Evolutionary conservation across 2,113 vertebrate species (phyloP).

Genomic region (Cryptotis parvus): DNA sequence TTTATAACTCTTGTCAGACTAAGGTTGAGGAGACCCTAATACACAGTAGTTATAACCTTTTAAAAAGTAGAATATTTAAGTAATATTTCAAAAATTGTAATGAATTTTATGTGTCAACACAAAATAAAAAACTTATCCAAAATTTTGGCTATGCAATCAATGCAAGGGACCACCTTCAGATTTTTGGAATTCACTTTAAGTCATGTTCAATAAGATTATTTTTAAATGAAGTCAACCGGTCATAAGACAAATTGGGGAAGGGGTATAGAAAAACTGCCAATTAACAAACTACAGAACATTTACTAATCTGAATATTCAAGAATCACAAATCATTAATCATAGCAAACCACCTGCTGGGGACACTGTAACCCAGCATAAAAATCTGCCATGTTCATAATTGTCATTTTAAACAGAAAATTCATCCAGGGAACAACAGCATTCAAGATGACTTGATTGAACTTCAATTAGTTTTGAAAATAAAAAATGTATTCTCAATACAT

Average conservation of each 20-base stretch:
- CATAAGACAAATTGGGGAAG: constrained; percentile 31
- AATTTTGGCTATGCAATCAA: constrained; percentile 53
- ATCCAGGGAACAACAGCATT: neutral
- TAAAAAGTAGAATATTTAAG: neutral
- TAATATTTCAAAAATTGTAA: constrained; percentile 38
- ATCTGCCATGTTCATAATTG: constrained; percentile 17
- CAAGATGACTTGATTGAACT: neutral
- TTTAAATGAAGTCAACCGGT: constrained; percentile 70
- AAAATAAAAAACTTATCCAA: constrained; percentile 11
- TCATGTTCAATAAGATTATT: constrained; percentile 39
- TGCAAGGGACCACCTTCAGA: constrained; percentile 14
- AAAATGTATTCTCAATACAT: neutral
- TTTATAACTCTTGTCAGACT: neutral
- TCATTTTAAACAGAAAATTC: constrained; percentile 32
- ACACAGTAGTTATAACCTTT: neutral
- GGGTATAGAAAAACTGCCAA: constrained; percentile 38
- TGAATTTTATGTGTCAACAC: constrained; percentile 57
- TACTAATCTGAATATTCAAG: constrained; percentile 64
- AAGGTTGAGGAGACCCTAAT: neutral
- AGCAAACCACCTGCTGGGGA: constrained; percentile 59
- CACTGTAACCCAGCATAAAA: constrained; percentile 53
- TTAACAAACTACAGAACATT: constrained; percentile 37
- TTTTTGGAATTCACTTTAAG: constrained; percentile 48
- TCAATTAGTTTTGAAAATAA: constrained; percentile 48
- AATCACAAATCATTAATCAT: constrained; percentile 58